These are phyloP conservation scores for Aldabrachelys gigantea DNA, from an alignment of 2,113 vertebrate genomes.

Conservation along the genomic window DNA sequence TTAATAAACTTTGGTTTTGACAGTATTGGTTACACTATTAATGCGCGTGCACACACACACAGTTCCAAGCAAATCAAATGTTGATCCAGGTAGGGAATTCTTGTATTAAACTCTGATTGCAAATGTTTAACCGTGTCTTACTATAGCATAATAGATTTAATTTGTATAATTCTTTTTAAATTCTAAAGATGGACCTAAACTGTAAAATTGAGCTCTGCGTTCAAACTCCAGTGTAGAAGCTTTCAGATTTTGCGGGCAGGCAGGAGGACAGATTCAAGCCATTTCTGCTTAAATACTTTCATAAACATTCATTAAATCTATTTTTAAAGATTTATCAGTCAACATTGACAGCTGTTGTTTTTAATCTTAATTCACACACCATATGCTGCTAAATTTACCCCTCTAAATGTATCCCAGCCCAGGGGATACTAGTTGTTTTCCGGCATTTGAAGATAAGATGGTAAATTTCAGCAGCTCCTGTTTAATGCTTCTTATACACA, in stretches of 20 bases:
- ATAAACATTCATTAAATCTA: background rate
- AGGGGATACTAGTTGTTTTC: background rate
- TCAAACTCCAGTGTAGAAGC: background rate
- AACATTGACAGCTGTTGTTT: background rate
- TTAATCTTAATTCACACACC: background rate
- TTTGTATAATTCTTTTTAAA: background rate
- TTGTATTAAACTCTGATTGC: background rate
- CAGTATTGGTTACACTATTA: conserved; percentile 1
- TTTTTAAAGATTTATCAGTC: background rate
- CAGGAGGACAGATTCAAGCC: background rate
- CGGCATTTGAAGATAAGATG: background rate
- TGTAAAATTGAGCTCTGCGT: background rate
- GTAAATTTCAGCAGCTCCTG: background rate
- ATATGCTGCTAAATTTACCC: background rate
- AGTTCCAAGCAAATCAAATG: background rate
- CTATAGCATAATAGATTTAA: background rate
- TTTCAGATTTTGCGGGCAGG: background rate
- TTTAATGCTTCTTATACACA: background rate
- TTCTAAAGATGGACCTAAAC: background rate
- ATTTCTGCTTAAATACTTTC: background rate
- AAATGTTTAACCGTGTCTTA: background rate
- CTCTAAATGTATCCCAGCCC: background rate
- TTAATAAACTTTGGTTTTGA: background rate
- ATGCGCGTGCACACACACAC: background rate
- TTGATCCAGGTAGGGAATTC: background rate